Base-by-base conservation (phyloP, 1,140 invertebrate species). In the Monochamus saltuarius region DNA sequence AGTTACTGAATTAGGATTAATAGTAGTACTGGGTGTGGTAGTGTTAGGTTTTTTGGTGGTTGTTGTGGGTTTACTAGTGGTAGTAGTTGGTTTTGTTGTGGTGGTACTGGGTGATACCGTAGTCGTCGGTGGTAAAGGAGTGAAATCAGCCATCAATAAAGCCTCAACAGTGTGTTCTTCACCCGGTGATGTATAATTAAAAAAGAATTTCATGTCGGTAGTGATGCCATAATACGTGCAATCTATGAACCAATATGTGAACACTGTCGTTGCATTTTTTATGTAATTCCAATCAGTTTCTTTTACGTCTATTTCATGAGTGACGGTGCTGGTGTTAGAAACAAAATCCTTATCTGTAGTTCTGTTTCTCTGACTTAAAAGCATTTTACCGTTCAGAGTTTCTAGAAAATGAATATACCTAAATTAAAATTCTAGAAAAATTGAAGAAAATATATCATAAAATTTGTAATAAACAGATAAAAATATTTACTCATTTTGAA, bases 241-340 rank as follows among this genome's bases (percentile, higher is more conserved):
- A 70, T 91, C 85, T 42, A 90, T 79, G 69, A 90, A 91, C 90
- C 90, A 92, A 71, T 84, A 89, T 8, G 86, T 87, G 14, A 81
- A 73, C 11, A 89, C 76, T 17, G 79, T 79, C 7, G 85, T 86
- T 1, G 88, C 82, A 65, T 84, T 84, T 10, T 75, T 79, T 14
- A 90, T 67, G 71, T 81, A 89, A 39, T 82, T 67, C 36, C 75
- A 65, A 74, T 91, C 89, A 13, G 81, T 78, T 16, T 81, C 70
- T 2, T 80, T 80, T 10, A 92, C 62, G 29, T 77, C 69, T 54
- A 91, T 76, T 42, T 76, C 78, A 65, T 89, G 80, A 60, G 80
- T 77, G 1, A 87, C 80, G 38, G 81, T 73, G 35, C 76, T 72
- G 19, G 76, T 75, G 1, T 84, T 85, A 2, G 87, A 85, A 0